Percentiles rank a stretch among this genome's conserved stretches.
These are phyloP conservation scores for Trissolcus basalis DNA, from an alignment of 1,140 invertebrate genomes.

Conservation along the genomic window DNA sequence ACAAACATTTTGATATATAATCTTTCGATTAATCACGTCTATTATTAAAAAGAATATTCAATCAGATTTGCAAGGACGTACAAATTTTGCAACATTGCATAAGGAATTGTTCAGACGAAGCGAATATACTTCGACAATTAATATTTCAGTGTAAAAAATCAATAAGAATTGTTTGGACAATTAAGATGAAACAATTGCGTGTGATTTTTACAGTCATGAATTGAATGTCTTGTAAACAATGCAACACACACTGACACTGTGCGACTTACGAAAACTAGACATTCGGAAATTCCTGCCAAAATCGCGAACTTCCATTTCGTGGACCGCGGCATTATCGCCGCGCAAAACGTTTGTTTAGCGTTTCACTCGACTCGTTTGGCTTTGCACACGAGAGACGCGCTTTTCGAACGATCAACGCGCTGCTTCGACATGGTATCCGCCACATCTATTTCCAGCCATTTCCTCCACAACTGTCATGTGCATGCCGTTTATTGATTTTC, in stretches of 20 bases:
- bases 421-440: constrained; percentile 65
- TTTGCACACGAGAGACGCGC: constrained; percentile 50
- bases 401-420: constrained; percentile 53
- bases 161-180: background rate
- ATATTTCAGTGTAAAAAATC: background rate
- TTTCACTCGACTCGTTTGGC: constrained; percentile 26
- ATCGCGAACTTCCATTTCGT: constrained; percentile 71
- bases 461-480: constrained; percentile 67
- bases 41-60: too few species aligned
- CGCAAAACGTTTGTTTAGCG: constrained; percentile 23
- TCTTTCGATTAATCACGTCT: background rate
- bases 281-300: constrained; percentile 70
- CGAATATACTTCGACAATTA: too few species aligned
- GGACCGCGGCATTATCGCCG: constrained; percentile 64
- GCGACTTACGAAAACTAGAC: constrained; percentile 71
- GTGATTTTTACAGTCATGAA: background rate
- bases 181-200: background rate
- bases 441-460: constrained; percentile 64
- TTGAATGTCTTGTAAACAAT: constrained; percentile 31
- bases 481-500: constrained; percentile 74
- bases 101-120: too few species aligned
- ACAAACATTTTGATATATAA: constrained; percentile 1
- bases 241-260: constrained; percentile 28
- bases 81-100: too few species aligned
- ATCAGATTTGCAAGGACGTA: too few species aligned